phyloP scores from a whole-genome alignment of 1,140 invertebrate species.

The Eciton burchellii region DNA sequence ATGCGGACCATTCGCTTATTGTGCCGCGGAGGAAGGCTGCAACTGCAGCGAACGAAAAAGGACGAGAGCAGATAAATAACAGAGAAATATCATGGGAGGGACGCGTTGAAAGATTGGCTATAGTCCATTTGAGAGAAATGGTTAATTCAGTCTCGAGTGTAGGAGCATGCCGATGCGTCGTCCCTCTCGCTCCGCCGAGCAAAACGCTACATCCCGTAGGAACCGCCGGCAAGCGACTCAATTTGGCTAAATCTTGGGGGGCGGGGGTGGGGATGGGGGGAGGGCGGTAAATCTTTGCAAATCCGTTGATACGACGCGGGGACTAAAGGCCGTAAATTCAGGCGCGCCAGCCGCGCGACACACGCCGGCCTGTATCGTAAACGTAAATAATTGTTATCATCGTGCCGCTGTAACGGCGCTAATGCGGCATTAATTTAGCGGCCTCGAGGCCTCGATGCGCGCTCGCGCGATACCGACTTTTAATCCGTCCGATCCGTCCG shows the following conservation, averaged over 20 bases:
- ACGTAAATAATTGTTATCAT: slow-evolving; percentile 62
- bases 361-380: slow-evolving; percentile 48
- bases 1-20: too few species aligned
- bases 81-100: background rate
- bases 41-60: background rate
- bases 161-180: slow-evolving; percentile 22
- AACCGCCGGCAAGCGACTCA: slow-evolving; percentile 53
- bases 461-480: slow-evolving; percentile 43
- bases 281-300: slow-evolving; percentile 61
- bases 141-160: slow-evolving; percentile 28
- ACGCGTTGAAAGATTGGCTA: slow-evolving; percentile 24
- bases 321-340: slow-evolving; percentile 58
- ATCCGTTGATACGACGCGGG: slow-evolving; percentile 52
- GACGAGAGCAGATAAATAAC: background rate
- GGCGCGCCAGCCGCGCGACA: slow-evolving; percentile 28
- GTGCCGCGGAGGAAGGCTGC: too few species aligned
- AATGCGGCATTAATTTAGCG: slow-evolving; percentile 56
- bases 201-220: slow-evolving; percentile 41
- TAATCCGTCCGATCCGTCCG: slow-evolving; percentile 7
- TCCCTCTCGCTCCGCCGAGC: slow-evolving; percentile 19
- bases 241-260: slow-evolving; percentile 61
- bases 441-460: slow-evolving; percentile 25
- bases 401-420: slow-evolving; percentile 39
- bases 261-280: too few species aligned
- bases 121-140: slow-evolving; percentile 32